Conservation (phyloP, 2,113 vertebrate species). For the Odontophorus gujanensis region DNA sequence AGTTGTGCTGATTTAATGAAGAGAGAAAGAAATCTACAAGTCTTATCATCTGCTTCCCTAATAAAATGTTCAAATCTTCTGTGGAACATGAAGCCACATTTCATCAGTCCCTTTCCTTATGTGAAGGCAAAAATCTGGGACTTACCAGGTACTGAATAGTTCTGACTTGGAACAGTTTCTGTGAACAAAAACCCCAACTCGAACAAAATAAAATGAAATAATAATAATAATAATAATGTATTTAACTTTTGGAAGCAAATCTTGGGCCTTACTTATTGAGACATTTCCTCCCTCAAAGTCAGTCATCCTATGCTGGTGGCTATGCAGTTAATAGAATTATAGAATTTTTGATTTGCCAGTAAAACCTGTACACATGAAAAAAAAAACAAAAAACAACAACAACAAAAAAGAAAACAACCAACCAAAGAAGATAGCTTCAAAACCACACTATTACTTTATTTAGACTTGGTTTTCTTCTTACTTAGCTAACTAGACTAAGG, state of each 20-base stretch:
- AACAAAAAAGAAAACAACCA: not conserved
- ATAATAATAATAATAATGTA: not conserved
- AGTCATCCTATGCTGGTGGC: not conserved
- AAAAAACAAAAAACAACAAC: not conserved
- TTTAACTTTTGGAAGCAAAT: not conserved
- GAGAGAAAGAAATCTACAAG: not conserved
- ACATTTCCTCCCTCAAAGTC: not conserved
- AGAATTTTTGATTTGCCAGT: not conserved
- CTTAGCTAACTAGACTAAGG: not conserved
- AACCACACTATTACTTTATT: not conserved
- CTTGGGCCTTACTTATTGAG: not conserved
- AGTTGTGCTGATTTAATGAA: not conserved
- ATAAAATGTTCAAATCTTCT: not conserved
- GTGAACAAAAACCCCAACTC: not conserved
- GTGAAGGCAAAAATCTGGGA: not conserved
- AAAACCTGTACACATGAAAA: not conserved
- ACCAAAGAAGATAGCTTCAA: not conserved
- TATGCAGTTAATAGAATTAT: not conserved
- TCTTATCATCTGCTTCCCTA: not conserved
- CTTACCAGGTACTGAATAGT: not conserved
- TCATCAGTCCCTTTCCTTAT: not conserved
- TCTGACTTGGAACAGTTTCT: not conserved
- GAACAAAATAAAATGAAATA: not conserved
- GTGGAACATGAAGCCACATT: not conserved
- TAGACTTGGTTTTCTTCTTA: not conserved